Evolutionary conservation across 2,797 vertebrate genomes (phyloP).

Genomic region (Myotis findleyi): DNA sequence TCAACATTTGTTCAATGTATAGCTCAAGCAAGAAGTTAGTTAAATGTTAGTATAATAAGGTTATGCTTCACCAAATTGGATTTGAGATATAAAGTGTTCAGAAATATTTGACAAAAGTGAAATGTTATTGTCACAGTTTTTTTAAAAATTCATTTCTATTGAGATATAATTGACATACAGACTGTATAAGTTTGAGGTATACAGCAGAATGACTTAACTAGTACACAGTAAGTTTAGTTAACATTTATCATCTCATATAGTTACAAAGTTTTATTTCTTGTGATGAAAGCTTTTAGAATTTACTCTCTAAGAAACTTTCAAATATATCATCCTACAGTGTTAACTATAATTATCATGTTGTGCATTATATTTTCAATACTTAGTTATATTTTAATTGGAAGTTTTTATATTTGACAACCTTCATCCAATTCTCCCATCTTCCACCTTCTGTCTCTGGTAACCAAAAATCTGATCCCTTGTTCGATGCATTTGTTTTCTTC

Average conservation of each 20-base stretch:
- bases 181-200: neutral
- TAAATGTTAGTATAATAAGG: constrained; percentile 3
- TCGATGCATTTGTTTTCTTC: neutral
- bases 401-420: neutral
- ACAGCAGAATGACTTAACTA: neutral
- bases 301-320: neutral
- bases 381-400: neutral
- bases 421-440: neutral
- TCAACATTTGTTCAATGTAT: neutral
- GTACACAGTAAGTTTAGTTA: neutral
- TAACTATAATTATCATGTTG: neutral
- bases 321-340: neutral
- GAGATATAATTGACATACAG: neutral
- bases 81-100: neutral
- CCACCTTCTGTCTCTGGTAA: neutral
- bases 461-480: neutral
- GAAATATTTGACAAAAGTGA: neutral
- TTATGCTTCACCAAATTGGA: neutral
- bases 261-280: too few relatives aligned
- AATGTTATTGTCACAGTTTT: neutral
- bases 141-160: neutral
- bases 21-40: neutral
- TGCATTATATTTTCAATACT: neutral
- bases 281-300: too few relatives aligned
- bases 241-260: too few relatives aligned